Percentiles rank a stretch among this genome's conserved stretches.
Evolutionary conservation across 2,888 invertebrate genomes (phyloP).

Genomic region (Drosophila mimica): DNA sequence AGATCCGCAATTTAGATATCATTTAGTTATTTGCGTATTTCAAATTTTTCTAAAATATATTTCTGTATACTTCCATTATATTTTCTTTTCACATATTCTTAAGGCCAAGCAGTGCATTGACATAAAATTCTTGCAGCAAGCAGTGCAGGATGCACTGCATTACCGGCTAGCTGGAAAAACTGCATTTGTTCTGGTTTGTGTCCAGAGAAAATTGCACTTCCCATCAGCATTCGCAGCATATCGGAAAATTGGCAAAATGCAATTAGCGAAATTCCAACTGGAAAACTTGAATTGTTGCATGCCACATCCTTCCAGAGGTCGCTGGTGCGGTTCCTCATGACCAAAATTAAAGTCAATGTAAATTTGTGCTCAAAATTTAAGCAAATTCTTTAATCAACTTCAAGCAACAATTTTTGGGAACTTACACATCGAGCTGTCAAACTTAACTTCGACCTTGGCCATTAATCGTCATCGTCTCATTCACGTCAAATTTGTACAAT

Average conservation of each 20-base stretch:
- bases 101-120: constrained; percentile 36
- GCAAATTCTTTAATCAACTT: neutral
- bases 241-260: constrained; percentile 11
- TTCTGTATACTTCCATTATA: neutral
- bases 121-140: constrained; percentile 31
- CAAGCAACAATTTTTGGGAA: constrained; percentile 11
- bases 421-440: constrained; percentile 55
- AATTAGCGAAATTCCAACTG: constrained; percentile 21
- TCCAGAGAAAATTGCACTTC: constrained; percentile 54
- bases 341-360: constrained; percentile 23
- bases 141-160: constrained; percentile 53
- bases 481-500: constrained; percentile 77
- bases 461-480: constrained; percentile 76
- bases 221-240: constrained; percentile 35
- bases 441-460: constrained; percentile 80
- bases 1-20: neutral
- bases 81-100: neutral
- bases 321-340: constrained; percentile 21
- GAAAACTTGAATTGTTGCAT: constrained; percentile 4
- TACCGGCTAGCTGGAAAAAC: constrained; percentile 28
- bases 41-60: neutral
- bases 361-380: constrained; percentile 14
- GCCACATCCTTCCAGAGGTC: constrained; percentile 36
- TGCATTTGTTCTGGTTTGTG: constrained; percentile 60
- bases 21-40: neutral